A percentile compares a stretch with the other conserved stretches of the same genome.
Conservation (phyloP, 1,140 invertebrate species). For the Chionoecetes opilio region DNA sequence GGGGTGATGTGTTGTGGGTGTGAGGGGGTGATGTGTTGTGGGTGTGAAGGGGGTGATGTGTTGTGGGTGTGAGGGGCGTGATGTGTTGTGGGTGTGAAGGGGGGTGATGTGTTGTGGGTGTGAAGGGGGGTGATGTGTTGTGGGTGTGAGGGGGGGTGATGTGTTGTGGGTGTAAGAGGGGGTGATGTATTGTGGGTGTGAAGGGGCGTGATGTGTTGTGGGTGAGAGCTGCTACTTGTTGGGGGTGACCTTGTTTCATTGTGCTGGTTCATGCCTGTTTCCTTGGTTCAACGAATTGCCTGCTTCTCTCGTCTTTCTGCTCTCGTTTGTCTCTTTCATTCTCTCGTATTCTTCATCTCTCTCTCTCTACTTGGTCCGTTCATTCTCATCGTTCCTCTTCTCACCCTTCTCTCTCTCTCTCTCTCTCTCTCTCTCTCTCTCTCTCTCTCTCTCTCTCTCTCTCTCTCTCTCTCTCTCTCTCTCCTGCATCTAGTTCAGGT, state of each 20-base stretch:
- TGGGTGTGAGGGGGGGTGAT: no score
- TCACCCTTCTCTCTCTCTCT: conserved; percentile 38
- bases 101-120: no score
- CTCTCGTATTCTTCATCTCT: neutral
- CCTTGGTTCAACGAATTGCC: no score
- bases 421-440: conserved; percentile 56
- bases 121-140: no score
- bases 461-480: neutral
- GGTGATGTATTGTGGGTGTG: neutral
- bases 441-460: conserved; percentile 50
- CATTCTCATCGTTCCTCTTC: no score
- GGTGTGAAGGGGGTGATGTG: neutral
- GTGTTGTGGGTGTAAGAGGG: no score
- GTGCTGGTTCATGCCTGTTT: neutral
- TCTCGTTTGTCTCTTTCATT: neutral
- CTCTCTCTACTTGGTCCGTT: no score
- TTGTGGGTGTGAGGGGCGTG: neutral
- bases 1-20: neutral
- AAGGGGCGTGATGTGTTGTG: neutral
- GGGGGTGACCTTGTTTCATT: neutral
- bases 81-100: no score
- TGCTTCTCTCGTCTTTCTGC: neutral
- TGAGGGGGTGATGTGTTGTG: neutral
- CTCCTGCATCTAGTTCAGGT: neutral
- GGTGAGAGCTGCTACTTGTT: neutral